These are phyloP conservation scores for Ciconia boyciana DNA, from an alignment of 2,113 vertebrate species.

Conservation along the genomic window DNA sequence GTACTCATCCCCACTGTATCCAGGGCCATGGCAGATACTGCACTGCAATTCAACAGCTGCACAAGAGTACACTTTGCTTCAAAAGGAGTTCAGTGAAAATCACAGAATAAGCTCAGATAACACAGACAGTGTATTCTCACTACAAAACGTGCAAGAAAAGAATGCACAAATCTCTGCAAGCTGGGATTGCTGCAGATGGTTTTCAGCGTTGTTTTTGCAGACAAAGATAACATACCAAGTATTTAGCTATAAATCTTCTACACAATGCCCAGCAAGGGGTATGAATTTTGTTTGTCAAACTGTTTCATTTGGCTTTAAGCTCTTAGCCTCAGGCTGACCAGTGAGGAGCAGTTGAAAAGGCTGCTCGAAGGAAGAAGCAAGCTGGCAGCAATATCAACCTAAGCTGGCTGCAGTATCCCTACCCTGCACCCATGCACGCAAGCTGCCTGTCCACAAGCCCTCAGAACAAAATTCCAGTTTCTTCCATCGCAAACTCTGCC, in stretches of 20 bases:
- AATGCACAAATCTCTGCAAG: not conserved
- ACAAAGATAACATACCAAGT: not conserved
- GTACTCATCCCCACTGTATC: not conserved
- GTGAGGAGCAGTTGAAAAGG: not conserved
- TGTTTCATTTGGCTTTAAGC: not conserved
- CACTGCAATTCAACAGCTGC: not conserved
- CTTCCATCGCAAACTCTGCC: not conserved
- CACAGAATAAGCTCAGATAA: not conserved
- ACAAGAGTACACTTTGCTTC: not conserved
- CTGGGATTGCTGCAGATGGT: not conserved
- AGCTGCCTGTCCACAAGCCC: not conserved
- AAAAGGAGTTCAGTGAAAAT: not conserved
- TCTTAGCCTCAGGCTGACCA: not conserved
- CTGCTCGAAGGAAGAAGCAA: not conserved
- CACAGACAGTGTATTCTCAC: not conserved
- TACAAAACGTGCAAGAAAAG: not conserved
- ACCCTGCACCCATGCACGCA: not conserved
- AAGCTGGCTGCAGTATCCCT: not conserved
- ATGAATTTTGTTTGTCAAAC: not conserved
- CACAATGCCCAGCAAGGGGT: not conserved
- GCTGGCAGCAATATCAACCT: not conserved
- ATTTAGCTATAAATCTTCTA: not conserved
- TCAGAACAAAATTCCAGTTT: not conserved
- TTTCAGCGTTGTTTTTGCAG: not conserved
- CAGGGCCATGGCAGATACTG: not conserved